Evolutionary conservation across 2,797 vertebrate species (phyloP).

Genomic region (Aldrovandia affinis): DNA sequence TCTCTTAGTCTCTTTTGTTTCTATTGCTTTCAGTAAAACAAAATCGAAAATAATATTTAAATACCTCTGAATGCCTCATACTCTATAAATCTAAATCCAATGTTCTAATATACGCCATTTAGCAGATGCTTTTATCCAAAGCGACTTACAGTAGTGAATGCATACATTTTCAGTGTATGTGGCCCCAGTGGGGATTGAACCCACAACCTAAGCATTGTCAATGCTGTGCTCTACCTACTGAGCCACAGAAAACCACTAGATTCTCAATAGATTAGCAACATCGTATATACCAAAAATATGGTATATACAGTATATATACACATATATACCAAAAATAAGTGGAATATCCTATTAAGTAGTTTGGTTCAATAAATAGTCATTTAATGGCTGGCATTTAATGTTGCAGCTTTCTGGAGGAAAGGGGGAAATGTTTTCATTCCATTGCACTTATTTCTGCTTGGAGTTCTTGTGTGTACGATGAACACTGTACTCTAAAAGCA

Average conservation of each 20-base stretch:
- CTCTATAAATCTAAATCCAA: slow-evolving; percentile 65
- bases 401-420: slow-evolving; percentile 58
- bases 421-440: slow-evolving; percentile 59
- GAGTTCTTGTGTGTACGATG: slow-evolving; percentile 65
- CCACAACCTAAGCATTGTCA: too few species aligned
- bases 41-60: slow-evolving; percentile 19
- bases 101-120: slow-evolving; percentile 74
- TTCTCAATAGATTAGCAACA: too few species aligned
- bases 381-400: slow-evolving; percentile 78
- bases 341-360: slow-evolving; percentile 79
- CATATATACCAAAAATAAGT: slow-evolving; percentile 77
- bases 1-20: too few species aligned
- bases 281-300: too few species aligned
- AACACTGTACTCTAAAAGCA: too few species aligned
- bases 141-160: too few species aligned
- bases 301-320: too few species aligned
- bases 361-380: slow-evolving; percentile 73
- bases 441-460: slow-evolving; percentile 54
- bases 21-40: too few species aligned
- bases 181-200: too few species aligned
- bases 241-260: too few species aligned
- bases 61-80: slow-evolving; percentile 23
- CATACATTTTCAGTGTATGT: too few species aligned
- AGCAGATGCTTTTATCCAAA: slow-evolving; percentile 76
- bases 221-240: too few species aligned